Evolutionary conservation across 1,140 invertebrate species (phyloP), one percentile per base, ranked within the genome.

Genomic region (Zeugodacus cucurbitae): DNA sequence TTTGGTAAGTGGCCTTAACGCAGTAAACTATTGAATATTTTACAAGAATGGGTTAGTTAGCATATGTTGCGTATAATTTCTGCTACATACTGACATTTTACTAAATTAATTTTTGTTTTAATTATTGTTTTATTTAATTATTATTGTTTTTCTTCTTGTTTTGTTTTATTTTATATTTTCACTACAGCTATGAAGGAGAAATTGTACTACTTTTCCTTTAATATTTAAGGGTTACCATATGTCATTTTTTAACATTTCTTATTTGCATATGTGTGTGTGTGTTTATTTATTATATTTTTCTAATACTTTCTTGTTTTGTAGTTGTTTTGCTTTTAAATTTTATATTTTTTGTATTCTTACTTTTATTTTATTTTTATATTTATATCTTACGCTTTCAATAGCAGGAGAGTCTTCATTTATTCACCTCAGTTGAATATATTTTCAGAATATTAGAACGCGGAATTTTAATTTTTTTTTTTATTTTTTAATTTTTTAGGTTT

Each of bases 141-240:
- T 82, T 26, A 7, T 29, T 82, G 22, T 48, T 48, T 10, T 54
- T 54, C 10, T 17, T 54, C 20, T 54, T 54, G 48, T 54, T 54
- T 54, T 10, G 48, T 3, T 17, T 74, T n/a, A n/a, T n/a, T n/a
- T n/a, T n/a, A n/a, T n/a, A n/a, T 82, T 48, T 82, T 22, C 26
- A 3, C 74, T 82, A 82, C 74, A 48, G n/a, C 41, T 48, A 82
- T 26, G 22, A 74, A 82, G 74, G n/a, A n/a, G 41, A 82, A 82
- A 82, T 82, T 82, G 74, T 82, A 48, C 74, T 82, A 82, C 7
- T 48, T 44, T 48, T 82, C 34, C 37, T 82, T 82, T 26, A 82
- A 48, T 26, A 48, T 17, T 48, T 82, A 82, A 54, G 8, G 41
- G 41, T 82, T 82, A 48, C n/a, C 74, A 48, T 29, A 82, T 82